A percentile compares a stretch with the other conserved stretches of the same genome.
Evolutionary conservation across 2,797 vertebrate genomes (phyloP).

Genomic region (Odontamblyopus rebecca): DNA sequence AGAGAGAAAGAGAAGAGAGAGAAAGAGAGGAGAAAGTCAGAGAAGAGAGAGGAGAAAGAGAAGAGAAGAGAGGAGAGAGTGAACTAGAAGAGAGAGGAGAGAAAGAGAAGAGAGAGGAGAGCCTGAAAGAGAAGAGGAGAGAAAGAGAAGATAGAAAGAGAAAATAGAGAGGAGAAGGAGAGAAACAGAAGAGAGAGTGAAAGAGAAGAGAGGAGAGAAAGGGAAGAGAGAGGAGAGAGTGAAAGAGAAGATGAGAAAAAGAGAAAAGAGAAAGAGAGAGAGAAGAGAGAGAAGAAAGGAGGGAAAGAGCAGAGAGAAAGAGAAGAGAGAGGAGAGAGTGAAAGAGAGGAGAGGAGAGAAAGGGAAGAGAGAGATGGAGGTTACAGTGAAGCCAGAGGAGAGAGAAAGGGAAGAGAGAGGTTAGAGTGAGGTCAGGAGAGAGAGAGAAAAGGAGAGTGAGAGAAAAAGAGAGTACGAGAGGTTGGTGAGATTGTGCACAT

Average conservation of each 20-base stretch:
- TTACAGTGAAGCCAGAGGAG: slow-evolving; percentile 23
- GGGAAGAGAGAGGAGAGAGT: too few relatives aligned
- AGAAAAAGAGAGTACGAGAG: too few relatives aligned
- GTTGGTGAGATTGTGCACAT: too few relatives aligned
- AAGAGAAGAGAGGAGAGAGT: slow-evolving; percentile 27
- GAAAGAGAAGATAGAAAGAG: too few relatives aligned
- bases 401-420: slow-evolving; percentile 22
- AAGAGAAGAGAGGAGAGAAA: too few relatives aligned
- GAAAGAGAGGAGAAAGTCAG: too few relatives aligned
- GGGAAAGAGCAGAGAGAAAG: slow-evolving; percentile 8
- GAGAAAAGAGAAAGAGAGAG: slow-evolving; percentile 41
- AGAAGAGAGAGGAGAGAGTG: slow-evolving; percentile 37
- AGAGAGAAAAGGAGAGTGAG: too few relatives aligned
- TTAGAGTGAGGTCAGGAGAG: too few relatives aligned
- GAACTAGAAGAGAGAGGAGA: slow-evolving; percentile 8
- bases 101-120: slow-evolving; percentile 22
- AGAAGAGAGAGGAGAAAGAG: slow-evolving; percentile 19
- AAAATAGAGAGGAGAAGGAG: too few relatives aligned
- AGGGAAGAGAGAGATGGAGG: slow-evolving; percentile 39
- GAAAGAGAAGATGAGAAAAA: too few relatives aligned
- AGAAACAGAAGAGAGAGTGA: too few relatives aligned
- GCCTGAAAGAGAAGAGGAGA: too few relatives aligned
- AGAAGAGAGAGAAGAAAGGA: background rate
- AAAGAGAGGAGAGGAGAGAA: slow-evolving; percentile 3
- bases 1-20: slow-evolving; percentile 23